These are phyloP conservation scores for Lepidurus couesii DNA, from an alignment of 1,140 invertebrate genomes.

Conservation along the genomic window DNA sequence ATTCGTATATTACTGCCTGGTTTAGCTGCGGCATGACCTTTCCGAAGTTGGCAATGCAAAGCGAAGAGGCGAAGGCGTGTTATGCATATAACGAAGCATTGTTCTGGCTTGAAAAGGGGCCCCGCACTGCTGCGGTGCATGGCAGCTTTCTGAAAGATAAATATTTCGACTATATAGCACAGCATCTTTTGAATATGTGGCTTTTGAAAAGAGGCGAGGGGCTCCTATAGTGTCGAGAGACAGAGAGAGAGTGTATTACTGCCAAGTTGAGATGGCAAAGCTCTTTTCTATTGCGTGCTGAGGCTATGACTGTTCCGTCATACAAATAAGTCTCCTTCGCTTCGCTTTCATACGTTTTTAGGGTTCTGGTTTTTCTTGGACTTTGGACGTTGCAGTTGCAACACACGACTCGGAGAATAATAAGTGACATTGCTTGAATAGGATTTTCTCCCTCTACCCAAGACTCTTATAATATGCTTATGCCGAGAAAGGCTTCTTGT, in stretches of 20 bases:
- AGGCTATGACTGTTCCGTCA: slow-evolving; percentile 1
- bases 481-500: background rate
- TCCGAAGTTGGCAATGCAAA: background rate
- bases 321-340: background rate
- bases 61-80: slow-evolving; percentile 1
- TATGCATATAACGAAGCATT: slow-evolving; percentile 12
- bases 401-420: background rate
- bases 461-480: background rate
- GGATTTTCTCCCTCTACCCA: slow-evolving; percentile 14
- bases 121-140: slow-evolving; percentile 2
- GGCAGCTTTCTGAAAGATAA: slow-evolving; percentile 8
- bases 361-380: background rate
- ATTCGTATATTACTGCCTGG: background rate
- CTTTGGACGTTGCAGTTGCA: background rate
- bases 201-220: background rate
- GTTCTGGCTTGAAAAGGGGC: slow-evolving; percentile 4
- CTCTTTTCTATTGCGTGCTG: background rate
- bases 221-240: background rate
- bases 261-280: background rate
- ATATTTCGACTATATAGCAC: slow-evolving; percentile 22
- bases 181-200: slow-evolving; percentile 15
- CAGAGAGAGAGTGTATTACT: slow-evolving; percentile 12
- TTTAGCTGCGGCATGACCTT: background rate
- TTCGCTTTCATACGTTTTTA: background rate
- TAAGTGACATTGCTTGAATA: slow-evolving; percentile 14